Percentiles rank a stretch among this genome's conserved stretches.
phyloP scores from a whole-genome alignment of 2,888 invertebrate genomes.

The Heliconius erato region DNA sequence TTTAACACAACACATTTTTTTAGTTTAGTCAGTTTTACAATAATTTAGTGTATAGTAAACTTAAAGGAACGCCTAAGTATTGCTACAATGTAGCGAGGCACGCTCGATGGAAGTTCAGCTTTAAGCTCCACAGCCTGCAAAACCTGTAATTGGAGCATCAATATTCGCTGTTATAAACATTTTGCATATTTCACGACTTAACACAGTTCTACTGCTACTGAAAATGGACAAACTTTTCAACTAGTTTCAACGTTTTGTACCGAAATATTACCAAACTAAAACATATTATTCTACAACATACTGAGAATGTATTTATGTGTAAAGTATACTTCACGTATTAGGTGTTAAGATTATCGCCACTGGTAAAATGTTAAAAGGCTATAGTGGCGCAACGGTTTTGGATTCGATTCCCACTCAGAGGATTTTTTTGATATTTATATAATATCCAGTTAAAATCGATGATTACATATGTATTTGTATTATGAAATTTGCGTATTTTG shows the following conservation, averaged over 20 bases:
- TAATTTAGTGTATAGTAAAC: background rate
- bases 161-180: slow-evolving; percentile 64
- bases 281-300: too few relatives aligned
- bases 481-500: too few relatives aligned
- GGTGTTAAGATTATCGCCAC: too few relatives aligned
- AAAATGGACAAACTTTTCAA: slow-evolving; percentile 27
- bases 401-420: too few relatives aligned
- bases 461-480: too few relatives aligned
- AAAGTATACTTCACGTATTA: background rate
- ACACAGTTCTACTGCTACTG: slow-evolving; percentile 26
- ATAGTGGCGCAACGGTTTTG: too few relatives aligned
- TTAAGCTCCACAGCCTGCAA: slow-evolving; percentile 37
- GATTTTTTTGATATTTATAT: too few relatives aligned
- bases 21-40: too few relatives aligned
- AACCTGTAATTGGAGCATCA: slow-evolving; percentile 69
- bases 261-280: slow-evolving; percentile 38
- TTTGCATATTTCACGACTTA: slow-evolving; percentile 67
- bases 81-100: slow-evolving; percentile 10
- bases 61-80: slow-evolving; percentile 16
- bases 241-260: slow-evolving; percentile 21
- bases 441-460: too few relatives aligned
- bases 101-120: slow-evolving; percentile 31
- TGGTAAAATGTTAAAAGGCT: too few relatives aligned
- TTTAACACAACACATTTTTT: background rate
- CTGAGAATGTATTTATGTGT: too few relatives aligned